Evolutionary conservation across 2,113 vertebrate species (phyloP).

Genomic region (Anser cygnoides): DNA sequence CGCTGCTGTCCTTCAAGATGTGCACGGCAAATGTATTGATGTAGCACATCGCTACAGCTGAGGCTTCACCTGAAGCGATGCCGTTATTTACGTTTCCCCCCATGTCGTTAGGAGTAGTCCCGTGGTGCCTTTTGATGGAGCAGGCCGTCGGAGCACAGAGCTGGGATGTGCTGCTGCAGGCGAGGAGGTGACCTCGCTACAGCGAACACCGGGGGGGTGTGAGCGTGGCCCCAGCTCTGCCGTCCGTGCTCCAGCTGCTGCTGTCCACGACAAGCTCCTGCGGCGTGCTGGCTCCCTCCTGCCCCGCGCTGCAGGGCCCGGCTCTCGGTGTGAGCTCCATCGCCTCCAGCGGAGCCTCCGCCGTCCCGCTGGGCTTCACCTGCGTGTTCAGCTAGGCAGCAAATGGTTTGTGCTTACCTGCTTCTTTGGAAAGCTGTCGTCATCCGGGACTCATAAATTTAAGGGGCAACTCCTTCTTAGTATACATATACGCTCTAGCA

Average conservation of each 20-base stretch:
- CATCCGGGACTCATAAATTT: background rate
- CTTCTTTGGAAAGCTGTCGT: background rate
- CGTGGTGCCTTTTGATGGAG: background rate
- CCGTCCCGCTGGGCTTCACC: fast-evolving
- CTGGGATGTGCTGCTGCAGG: background rate
- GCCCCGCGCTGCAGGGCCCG: background rate
- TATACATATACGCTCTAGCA: background rate
- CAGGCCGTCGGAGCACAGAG: background rate
- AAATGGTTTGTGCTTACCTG: fast-evolving
- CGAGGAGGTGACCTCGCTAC: background rate
- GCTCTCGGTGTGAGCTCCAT: no score
- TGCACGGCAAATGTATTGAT: background rate
- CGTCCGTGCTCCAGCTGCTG: no score
- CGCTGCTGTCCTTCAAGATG: no score
- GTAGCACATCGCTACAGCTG: no score
- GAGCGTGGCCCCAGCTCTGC: no score
- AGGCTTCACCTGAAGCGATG: background rate
- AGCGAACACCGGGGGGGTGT: background rate
- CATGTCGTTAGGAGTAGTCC: background rate
- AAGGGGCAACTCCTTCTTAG: background rate
- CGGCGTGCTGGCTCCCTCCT: background rate
- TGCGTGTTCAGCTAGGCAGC: no score
- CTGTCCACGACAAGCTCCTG: no score
- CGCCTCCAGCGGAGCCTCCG: background rate
- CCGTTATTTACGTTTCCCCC: background rate